These are phyloP conservation scores for Seriola aureovittata DNA, from an alignment of 2,113 vertebrate genomes.

Conservation along the genomic window DNA sequence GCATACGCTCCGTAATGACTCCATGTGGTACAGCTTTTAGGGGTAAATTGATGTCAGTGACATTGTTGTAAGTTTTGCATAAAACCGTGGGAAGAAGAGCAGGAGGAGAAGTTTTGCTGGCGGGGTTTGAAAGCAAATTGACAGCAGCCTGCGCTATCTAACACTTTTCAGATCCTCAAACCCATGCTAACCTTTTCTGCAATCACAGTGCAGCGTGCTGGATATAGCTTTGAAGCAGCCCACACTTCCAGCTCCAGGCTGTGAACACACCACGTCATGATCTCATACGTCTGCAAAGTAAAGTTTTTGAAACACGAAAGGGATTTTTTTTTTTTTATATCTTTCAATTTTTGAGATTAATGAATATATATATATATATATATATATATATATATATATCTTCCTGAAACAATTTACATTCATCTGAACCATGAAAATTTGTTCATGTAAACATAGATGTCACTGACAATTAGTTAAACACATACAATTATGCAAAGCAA, in stretches of 20 bases:
- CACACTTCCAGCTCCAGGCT: slow-evolving; percentile 49
- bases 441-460: neutral
- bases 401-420: neutral
- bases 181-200: slow-evolving; percentile 60
- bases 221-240: slow-evolving; percentile 54
- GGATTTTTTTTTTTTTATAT: neutral
- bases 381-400: neutral
- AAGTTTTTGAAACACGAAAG: slow-evolving; percentile 1
- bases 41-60: slow-evolving; percentile 82
- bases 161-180: slow-evolving; percentile 59
- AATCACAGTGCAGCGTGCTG: slow-evolving; percentile 52
- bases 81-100: slow-evolving; percentile 71
- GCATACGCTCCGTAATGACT: slow-evolving; percentile 62
- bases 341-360: slow-evolving; percentile 22
- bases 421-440: slow-evolving; percentile 13
- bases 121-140: slow-evolving; percentile 60
- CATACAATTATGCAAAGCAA: slow-evolving; percentile 38
- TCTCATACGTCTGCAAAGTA: slow-evolving; percentile 32
- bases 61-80: slow-evolving; percentile 74
- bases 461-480: slow-evolving; percentile 25
- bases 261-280: slow-evolving; percentile 23
- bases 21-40: slow-evolving; percentile 65
- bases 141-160: slow-evolving; percentile 61
- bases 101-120: slow-evolving; percentile 57
- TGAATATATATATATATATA: neutral